Percentiles rank a stretch among this genome's conserved stretches.
phyloP scores from a whole-genome alignment of 2,113 vertebrate genomes.

The Dipodomys ordii region DNA sequence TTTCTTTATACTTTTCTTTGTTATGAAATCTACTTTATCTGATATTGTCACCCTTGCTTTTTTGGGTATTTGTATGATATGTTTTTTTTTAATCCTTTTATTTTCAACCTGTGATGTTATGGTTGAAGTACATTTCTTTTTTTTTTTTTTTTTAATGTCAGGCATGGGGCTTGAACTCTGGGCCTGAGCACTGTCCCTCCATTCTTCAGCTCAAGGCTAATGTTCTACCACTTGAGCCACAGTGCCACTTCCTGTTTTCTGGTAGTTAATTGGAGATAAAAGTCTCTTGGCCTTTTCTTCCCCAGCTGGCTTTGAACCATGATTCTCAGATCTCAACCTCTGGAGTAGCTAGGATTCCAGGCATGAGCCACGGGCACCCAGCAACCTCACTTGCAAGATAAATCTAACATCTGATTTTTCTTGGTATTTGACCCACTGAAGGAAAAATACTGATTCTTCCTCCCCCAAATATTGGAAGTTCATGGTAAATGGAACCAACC shows the following conservation, averaged over 20 bases:
- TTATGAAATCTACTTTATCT: not conserved
- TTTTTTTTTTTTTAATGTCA: too few relatives aligned
- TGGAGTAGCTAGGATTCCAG: too few relatives aligned
- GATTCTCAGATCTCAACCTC: too few relatives aligned
- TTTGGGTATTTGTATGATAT: not conserved
- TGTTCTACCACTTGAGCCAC: too few relatives aligned
- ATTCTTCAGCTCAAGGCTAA: too few relatives aligned
- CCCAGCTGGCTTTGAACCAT: too few relatives aligned
- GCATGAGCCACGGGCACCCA: too few relatives aligned
- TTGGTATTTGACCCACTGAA: not conserved
- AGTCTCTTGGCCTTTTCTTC: too few relatives aligned
- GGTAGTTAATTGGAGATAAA: too few relatives aligned
- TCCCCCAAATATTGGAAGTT: conserved; percentile 29
- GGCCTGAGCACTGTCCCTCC: too few relatives aligned
- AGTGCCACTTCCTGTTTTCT: too few relatives aligned
- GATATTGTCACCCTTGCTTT: not conserved
- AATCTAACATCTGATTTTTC: not conserved
- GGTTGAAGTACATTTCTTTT: conserved; percentile 16
- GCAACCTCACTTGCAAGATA: not conserved
- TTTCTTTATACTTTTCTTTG: not conserved
- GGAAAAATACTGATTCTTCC: not conserved
- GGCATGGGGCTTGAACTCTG: too few relatives aligned
- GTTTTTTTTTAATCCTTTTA: conserved; percentile 6
- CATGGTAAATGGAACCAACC: not conserved
- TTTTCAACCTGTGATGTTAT: not conserved